A percentile compares a stretch with the other conserved stretches of the same genome.
Conservation (phyloP, 2,113 vertebrate species). For the Indicator maculatus region DNA sequence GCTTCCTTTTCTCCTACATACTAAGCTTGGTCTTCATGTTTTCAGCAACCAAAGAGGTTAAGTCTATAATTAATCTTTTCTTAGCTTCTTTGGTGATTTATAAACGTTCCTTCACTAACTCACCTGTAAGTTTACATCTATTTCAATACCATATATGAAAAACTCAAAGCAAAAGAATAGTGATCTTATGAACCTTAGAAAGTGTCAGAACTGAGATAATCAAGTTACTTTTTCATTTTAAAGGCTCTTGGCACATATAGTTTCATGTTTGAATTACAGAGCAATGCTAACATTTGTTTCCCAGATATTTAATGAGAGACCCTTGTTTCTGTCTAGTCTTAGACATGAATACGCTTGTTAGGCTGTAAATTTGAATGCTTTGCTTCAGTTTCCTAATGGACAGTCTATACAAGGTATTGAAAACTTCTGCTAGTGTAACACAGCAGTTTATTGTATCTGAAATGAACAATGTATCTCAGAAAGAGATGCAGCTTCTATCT, state of each 20-base stretch:
- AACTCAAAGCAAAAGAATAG: background rate
- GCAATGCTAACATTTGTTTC: background rate
- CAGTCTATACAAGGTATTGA: background rate
- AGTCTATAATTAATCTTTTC: background rate
- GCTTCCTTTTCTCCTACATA: background rate
- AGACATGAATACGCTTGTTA: background rate
- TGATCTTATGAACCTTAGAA: background rate
- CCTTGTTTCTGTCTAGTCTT: background rate
- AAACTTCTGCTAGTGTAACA: background rate
- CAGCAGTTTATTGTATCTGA: background rate
- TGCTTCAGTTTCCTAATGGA: background rate
- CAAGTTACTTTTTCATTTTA: background rate
- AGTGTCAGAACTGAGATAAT: background rate
- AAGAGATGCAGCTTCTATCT: background rate
- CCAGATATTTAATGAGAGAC: background rate
- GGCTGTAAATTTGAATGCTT: background rate
- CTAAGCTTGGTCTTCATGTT: background rate
- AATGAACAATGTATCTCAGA: background rate
- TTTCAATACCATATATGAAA: background rate
- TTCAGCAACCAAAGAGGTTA: background rate
- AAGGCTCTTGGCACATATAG: background rate
- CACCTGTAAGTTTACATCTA: background rate
- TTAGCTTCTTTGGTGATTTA: background rate
- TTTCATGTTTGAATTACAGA: background rate
- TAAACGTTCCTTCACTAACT: background rate